Conservation (phyloP, 64 coral and sea anemone genomes). For the Pachyseris speciosa region DNA sequence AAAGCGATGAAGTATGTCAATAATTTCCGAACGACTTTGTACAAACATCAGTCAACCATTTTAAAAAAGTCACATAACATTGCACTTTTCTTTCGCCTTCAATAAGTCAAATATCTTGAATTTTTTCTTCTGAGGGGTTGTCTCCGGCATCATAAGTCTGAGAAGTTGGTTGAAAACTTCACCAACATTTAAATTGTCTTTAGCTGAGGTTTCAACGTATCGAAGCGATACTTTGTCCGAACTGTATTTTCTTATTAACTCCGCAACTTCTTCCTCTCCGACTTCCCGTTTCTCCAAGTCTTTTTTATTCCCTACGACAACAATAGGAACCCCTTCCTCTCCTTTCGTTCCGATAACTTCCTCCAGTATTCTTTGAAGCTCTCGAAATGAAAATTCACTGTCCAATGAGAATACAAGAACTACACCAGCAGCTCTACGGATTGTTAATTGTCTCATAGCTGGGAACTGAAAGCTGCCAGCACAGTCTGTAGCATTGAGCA, state of each 20-base stretch:
- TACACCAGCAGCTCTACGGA: constrained; percentile 68
- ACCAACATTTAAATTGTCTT: constrained; percentile 52
- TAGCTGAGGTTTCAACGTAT: constrained; percentile 65
- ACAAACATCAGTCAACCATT: neutral
- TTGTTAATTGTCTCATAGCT: constrained; percentile 88
- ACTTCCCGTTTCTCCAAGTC: constrained; percentile 79
- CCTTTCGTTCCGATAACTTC: constrained; percentile 48
- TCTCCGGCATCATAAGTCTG: constrained; percentile 2
- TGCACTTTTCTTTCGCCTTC: constrained; percentile 33
- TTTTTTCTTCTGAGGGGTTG: neutral
- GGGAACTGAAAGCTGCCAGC: constrained; percentile 88
- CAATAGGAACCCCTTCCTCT: constrained; percentile 57
- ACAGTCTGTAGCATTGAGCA: constrained; percentile 83
- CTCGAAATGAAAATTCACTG: constrained; percentile 72
- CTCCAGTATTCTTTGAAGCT: constrained; percentile 80
- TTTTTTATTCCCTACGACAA: constrained; percentile 92
- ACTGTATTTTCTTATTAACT: constrained; percentile 8
- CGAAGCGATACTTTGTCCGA: neutral
- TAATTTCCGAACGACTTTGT: neutral
- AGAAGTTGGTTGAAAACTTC: constrained; percentile 56
- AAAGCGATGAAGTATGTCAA: neutral
- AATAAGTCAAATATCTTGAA: constrained; percentile 7
- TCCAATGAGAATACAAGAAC: constrained; percentile 90
- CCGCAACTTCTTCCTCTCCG: constrained; percentile 47
- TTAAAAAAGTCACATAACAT: neutral